Evolutionary conservation across 1,140 invertebrate genomes (phyloP).

Genomic region (Sesamia nonagrioides): DNA sequence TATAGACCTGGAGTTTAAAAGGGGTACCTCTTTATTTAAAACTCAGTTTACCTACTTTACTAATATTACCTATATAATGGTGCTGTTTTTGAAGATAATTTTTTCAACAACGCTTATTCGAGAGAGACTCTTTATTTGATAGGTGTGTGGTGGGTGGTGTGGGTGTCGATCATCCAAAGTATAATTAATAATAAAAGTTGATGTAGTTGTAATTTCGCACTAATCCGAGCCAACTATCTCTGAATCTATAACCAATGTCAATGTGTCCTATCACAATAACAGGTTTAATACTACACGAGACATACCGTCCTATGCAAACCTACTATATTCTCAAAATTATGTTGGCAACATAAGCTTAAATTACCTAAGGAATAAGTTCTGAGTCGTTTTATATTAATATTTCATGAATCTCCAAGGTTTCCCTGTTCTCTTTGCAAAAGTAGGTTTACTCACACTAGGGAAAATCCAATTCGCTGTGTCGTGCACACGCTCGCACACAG

Average conservation of each 20-base stretch:
- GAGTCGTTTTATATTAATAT: conserved; percentile 73
- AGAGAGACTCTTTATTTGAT: too few species aligned
- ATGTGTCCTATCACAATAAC: not conserved
- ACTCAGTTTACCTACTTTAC: too few species aligned
- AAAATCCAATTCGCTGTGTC: conserved; percentile 84
- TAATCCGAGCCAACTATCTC: not conserved
- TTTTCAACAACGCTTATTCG: too few species aligned
- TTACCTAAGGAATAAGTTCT: conserved; percentile 60
- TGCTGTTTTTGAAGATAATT: too few species aligned
- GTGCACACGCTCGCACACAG: conserved; percentile 82
- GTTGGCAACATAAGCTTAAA: conserved; percentile 57
- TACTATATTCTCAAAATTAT: conserved; percentile 49
- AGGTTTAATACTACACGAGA: conserved; percentile 21
- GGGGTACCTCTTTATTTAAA: too few species aligned
- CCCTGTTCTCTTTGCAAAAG: conserved; percentile 83
- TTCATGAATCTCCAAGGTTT: conserved; percentile 80
- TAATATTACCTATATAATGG: too few species aligned
- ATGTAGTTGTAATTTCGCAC: not conserved
- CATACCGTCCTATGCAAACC: not conserved
- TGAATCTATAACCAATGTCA: not conserved
- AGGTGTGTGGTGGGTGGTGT: too few species aligned
- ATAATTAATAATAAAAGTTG: too few species aligned
- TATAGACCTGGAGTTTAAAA: too few species aligned
- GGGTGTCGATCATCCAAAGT: too few species aligned
- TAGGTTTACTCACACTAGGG: conserved; percentile 85